Percentiles rank a stretch among this genome's conserved stretches.
Conservation (phyloP, 2,113 vertebrate genomes). For the Ceyx margarethae region DNA sequence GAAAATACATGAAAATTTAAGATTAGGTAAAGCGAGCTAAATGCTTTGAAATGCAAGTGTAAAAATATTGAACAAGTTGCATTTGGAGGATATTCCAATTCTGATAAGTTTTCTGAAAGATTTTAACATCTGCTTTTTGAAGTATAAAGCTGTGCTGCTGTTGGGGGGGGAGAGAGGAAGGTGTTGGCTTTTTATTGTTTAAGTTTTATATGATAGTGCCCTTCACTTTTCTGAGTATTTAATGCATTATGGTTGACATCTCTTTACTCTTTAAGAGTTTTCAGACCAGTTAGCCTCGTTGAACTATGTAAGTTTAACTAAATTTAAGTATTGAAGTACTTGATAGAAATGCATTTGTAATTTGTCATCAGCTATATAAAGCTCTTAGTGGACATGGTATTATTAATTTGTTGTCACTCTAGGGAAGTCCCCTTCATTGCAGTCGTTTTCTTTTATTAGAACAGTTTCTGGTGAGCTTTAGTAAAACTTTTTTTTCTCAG, state of each 20-base stretch:
- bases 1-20: not conserved
- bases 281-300: not conserved
- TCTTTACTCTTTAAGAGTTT: not conserved
- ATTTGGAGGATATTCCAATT: not conserved
- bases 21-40: not conserved
- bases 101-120: not conserved
- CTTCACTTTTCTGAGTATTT: not conserved
- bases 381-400: not conserved
- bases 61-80: not conserved
- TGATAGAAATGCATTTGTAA: not conserved
- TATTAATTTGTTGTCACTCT: not conserved
- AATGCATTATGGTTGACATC: not conserved
- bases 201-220: not conserved
- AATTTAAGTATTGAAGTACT: not conserved
- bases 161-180: not conserved
- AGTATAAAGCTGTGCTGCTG: not conserved
- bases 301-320: not conserved
- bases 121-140: not conserved
- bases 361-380: not conserved
- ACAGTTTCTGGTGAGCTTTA: not conserved
- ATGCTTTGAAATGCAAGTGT: not conserved
- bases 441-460: not conserved
- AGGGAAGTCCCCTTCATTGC: not conserved
- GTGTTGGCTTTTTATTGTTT: not conserved
- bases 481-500: accelerated